A percentile compares a stretch with the other conserved stretches of the same genome.
Evolutionary conservation across 53 echinoderm and acorn worm species (phyloP).

Genomic region (Actinopyga echinites): DNA sequence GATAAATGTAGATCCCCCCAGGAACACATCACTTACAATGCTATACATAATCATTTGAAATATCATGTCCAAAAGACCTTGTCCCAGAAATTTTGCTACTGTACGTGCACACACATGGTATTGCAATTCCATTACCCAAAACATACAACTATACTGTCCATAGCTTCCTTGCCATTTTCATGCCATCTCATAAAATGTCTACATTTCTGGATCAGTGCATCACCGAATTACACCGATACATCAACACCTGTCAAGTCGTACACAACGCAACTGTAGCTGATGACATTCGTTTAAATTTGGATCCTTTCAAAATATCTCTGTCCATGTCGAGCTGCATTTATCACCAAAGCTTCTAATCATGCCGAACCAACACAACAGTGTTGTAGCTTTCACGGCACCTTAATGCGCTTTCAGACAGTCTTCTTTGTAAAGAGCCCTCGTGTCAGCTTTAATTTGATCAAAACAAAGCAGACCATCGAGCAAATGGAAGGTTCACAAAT

Average conservation of each 20-base stretch:
- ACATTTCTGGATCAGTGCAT: conserved; percentile 40
- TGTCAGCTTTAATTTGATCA: conserved; percentile 36
- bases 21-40: too few species aligned
- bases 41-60: too few species aligned
- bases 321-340: conserved; percentile 22
- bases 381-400: conserved; percentile 5
- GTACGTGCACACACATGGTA: conserved; percentile 51
- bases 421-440: conserved; percentile 20
- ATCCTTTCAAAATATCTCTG: conserved; percentile 13
- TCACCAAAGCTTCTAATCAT: not conserved
- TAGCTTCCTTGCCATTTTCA: not conserved
- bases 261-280: conserved; percentile 25
- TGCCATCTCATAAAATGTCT: conserved; percentile 28
- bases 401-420: conserved; percentile 21
- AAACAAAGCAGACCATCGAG: conserved; percentile 20
- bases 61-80: too few species aligned
- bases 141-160: conserved; percentile 16
- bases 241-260: conserved; percentile 37
- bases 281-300: conserved; percentile 43
- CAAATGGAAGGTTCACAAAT: conserved; percentile 31
- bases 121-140: conserved; percentile 39
- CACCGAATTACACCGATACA: conserved; percentile 40
- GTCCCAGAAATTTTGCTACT: conserved; percentile 10
- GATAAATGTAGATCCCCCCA: too few species aligned
- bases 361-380: conserved; percentile 2